Evolutionary conservation across 1,140 invertebrate species (phyloP).

Genomic region (Trichonephila clavipes): DNA sequence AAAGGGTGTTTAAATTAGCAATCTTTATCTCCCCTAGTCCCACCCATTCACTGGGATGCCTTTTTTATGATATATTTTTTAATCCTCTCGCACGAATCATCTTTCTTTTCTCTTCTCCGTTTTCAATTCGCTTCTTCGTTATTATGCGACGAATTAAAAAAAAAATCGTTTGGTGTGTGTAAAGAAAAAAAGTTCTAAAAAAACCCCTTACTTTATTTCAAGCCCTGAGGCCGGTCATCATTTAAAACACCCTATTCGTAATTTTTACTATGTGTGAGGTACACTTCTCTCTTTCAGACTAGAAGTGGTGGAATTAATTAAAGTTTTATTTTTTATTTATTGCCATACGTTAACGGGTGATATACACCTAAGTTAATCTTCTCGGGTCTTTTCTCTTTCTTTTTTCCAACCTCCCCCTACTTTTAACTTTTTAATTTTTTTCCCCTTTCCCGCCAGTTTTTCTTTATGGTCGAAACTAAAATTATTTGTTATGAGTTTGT

Average conservation of each 20-base stretch:
- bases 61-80: constrained; percentile 29
- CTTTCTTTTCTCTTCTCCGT: constrained; percentile 47
- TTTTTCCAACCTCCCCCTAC: not conserved
- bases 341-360: constrained; percentile 67
- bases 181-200: constrained; percentile 38
- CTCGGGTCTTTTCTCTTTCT: not conserved
- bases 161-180: constrained; percentile 30
- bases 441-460: not conserved
- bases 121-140: constrained; percentile 68
- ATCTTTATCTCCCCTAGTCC: constrained; percentile 70
- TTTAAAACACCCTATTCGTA: constrained; percentile 74
- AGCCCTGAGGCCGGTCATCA: constrained; percentile 59
- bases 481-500: not conserved
- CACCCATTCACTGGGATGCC: constrained; percentile 57
- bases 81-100: constrained; percentile 37
- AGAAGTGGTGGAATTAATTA: constrained; percentile 74
- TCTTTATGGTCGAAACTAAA: constrained; percentile 7
- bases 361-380: constrained; percentile 69
- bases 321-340: constrained; percentile 66
- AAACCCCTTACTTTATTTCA: constrained; percentile 53
- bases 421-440: not conserved
- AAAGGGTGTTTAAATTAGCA: constrained; percentile 76
- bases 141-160: not conserved
- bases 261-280: constrained; percentile 68
- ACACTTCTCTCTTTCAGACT: not conserved